A percentile compares a stretch with the other conserved stretches of the same genome.
phyloP scores from a whole-genome alignment of 2,797 vertebrate genomes.

The Bradypodion ventrale region DNA sequence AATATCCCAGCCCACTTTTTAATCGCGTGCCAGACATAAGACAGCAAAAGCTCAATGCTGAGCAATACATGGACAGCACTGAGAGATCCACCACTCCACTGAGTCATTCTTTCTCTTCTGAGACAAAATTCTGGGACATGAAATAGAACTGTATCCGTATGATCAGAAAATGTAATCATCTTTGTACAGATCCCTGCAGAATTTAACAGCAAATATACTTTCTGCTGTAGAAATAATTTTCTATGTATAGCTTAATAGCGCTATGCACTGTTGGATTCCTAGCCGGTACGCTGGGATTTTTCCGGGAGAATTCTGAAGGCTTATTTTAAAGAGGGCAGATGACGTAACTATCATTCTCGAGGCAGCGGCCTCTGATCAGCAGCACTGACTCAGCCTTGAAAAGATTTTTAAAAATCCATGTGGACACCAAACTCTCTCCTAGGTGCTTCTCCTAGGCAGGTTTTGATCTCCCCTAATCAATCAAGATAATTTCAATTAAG shows the following conservation, averaged over 20 bases:
- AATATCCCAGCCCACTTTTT: neutral
- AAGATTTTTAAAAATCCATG: neutral
- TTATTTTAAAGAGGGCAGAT: neutral
- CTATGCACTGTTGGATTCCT: slow-evolving; percentile 14
- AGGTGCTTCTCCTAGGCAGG: slow-evolving; percentile 12
- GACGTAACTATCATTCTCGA: neutral
- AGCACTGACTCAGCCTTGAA: slow-evolving; percentile 26
- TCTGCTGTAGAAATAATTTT: neutral
- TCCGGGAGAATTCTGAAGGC: slow-evolving; percentile 1
- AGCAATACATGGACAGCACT: neutral
- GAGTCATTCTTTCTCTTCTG: neutral
- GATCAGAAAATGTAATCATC: neutral
- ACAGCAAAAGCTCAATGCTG: neutral
- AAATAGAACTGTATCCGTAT: neutral
- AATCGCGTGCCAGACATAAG: neutral
- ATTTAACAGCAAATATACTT: neutral
- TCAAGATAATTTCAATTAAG: slow-evolving; percentile 45
- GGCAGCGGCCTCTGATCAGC: neutral
- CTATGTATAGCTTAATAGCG: fast-evolving
- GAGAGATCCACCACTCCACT: neutral
- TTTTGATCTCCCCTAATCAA: slow-evolving; percentile 39
- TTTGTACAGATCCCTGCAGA: slow-evolving; percentile 18
- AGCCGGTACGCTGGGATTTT: neutral
- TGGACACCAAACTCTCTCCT: neutral
- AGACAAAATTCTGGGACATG: neutral